These are phyloP conservation scores for Galeruca laticollis DNA, from an alignment of 2,888 invertebrate genomes.

Conservation along the genomic window DNA sequence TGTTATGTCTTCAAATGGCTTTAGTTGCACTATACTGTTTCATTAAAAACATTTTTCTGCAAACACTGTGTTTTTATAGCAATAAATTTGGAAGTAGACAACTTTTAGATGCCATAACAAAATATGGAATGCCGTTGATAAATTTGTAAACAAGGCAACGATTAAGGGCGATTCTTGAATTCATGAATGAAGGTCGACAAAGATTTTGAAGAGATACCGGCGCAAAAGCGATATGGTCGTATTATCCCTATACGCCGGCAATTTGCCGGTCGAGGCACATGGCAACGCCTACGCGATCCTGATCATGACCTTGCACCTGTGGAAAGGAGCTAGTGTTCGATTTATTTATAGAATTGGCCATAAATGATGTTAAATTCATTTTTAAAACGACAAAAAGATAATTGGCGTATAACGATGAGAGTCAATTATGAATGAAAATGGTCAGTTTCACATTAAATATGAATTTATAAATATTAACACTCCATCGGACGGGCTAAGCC, in stretches of 20 bases:
- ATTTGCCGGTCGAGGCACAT: constrained; percentile 17
- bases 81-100: no score
- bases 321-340: constrained; percentile 2
- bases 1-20: no score
- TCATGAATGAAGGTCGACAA: not conserved
- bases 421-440: no score
- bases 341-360: not conserved
- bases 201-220: not conserved
- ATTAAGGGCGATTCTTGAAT: constrained; percentile 3
- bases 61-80: not conserved
- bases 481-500: no score
- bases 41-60: no score
- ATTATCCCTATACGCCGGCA: constrained; percentile 2
- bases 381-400: not conserved
- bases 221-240: not conserved
- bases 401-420: not conserved
- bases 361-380: not conserved
- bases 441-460: no score
- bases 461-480: no score
- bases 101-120: not conserved
- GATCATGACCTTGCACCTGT: constrained; percentile 19
- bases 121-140: not conserved
- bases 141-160: not conserved
- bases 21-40: no score
- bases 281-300: constrained; percentile 17